phyloP scores from a whole-genome alignment of 1,140 invertebrate genomes.

The Brachionus paranguensis region DNA sequence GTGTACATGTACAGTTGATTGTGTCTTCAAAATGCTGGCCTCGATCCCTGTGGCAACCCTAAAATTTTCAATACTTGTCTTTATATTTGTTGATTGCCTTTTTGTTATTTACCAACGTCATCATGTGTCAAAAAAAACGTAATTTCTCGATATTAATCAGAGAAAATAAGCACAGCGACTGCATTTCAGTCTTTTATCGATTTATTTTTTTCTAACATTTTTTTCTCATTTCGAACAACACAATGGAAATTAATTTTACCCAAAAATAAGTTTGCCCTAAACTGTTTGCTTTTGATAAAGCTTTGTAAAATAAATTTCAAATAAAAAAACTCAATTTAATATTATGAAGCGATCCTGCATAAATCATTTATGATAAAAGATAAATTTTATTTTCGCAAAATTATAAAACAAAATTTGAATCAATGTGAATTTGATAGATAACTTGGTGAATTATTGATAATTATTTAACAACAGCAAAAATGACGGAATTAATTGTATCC shows the following conservation, averaged over 20 bases:
- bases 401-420: neutral
- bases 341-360: neutral
- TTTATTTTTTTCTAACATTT: neutral
- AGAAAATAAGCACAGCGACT: neutral
- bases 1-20: neutral
- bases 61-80: neutral
- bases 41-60: no score
- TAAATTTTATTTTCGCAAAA: neutral
- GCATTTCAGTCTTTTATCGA: neutral
- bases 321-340: neutral
- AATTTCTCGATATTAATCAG: neutral
- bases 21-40: neutral
- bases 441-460: neutral
- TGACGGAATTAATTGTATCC: neutral
- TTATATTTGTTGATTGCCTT: neutral
- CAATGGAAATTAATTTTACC: neutral
- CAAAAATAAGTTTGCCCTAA: neutral
- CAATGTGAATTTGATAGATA: neutral
- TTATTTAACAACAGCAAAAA: neutral
- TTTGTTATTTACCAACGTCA: neutral
- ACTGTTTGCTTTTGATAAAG: neutral
- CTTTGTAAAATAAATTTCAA: neutral
- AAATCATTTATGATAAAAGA: neutral
- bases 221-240: neutral
- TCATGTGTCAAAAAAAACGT: neutral